Evolutionary conservation across 2,113 vertebrate genomes (phyloP).

Genomic region (western clawed frog (Xenopus tropicalis)): UCB_Xtro_10.0 CM004451.2:32143001-32143500

Average conservation of each 20-base stretch:
- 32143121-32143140: conserved; percentile 1
- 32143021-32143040: conserved; percentile 5
- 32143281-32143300: conserved; percentile 18
- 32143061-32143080: conserved; percentile 19
- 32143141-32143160: conserved; percentile 2
- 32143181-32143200: conserved; percentile 14
- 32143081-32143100: not conserved
- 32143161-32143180: conserved; percentile 19
- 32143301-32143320: not conserved
- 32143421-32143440: not conserved
- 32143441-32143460: not conserved
- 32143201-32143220: conserved; percentile 24
- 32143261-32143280: conserved; percentile 5
- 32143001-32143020: not conserved
- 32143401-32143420: not conserved
- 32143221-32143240: not conserved
- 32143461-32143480: no score
- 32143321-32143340: conserved; percentile 18
- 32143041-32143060: not conserved
- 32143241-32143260: conserved; percentile 5
- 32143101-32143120: not conserved
- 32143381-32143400: conserved; percentile 3
- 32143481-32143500: no score
- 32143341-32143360: conserved; percentile 13
- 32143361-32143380: conserved; percentile 5